Conservation (phyloP, 2,797 vertebrate genomes). For the Enteromius viviparus region DNA sequence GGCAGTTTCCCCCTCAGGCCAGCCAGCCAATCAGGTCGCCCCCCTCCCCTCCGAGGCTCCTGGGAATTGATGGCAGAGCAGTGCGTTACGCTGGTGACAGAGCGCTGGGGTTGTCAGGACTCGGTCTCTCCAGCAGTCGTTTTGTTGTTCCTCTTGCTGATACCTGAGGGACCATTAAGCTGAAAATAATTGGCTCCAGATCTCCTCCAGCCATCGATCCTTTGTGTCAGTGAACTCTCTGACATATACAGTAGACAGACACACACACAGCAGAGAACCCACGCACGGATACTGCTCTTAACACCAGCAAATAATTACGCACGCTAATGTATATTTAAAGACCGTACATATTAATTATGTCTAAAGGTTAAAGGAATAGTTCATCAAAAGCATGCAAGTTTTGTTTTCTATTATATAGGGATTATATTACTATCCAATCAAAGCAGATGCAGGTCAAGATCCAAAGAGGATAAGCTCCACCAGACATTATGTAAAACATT, state of each 20-base stretch:
- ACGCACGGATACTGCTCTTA: constrained; percentile 16
- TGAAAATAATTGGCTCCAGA: constrained; percentile 87
- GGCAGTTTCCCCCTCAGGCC: constrained; percentile 48
- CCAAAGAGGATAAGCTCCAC: neutral
- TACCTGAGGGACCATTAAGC: constrained; percentile 84
- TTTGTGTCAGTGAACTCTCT: constrained; percentile 82
- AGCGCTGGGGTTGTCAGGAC: constrained; percentile 78
- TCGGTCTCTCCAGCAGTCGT: constrained; percentile 81
- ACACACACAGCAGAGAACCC: constrained; percentile 24
- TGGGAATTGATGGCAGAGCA: constrained; percentile 61
- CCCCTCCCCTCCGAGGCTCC: constrained; percentile 62
- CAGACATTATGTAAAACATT: neutral
- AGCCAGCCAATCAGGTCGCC: constrained; percentile 48
- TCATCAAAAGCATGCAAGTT: neutral
- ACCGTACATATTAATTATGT: constrained; percentile 15
- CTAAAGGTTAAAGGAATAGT: constrained; percentile 5
- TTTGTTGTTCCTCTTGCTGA: constrained; percentile 80
- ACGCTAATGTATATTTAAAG: constrained; percentile 10
- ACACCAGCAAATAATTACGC: constrained; percentile 14
- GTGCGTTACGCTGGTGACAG: constrained; percentile 65
- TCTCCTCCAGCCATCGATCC: constrained; percentile 84
- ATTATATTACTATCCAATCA: neutral
- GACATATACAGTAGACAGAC: constrained; percentile 65
- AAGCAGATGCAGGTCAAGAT: neutral
- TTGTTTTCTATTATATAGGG: neutral